Conservation (phyloP, 2,797 vertebrate genomes). For the Spheniscus humboldti region DNA sequence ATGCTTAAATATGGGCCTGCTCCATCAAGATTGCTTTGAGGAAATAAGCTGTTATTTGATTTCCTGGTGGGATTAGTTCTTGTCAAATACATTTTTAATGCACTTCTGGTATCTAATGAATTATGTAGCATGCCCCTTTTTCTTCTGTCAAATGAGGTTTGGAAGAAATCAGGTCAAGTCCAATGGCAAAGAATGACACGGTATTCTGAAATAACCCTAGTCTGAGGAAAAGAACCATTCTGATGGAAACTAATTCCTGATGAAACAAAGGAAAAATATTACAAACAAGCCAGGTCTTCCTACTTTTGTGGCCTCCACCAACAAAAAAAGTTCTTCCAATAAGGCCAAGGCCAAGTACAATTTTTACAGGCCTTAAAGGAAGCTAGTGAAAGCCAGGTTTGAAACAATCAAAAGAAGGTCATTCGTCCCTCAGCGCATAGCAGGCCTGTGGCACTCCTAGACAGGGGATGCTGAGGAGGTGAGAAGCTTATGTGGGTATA, state of each 20-base stretch:
- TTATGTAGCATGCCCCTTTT: conserved; percentile 33
- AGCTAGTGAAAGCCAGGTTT: background rate
- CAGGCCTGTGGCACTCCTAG: background rate
- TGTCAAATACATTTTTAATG: conserved; percentile 62
- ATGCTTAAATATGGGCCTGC: background rate
- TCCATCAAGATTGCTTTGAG: background rate
- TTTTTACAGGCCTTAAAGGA: background rate
- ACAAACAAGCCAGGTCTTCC: background rate
- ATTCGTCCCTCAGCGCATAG: background rate
- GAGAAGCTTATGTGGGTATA: background rate
- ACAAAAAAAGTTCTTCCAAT: background rate
- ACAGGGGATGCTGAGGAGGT: background rate
- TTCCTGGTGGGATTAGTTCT: conserved; percentile 38
- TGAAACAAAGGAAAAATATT: background rate
- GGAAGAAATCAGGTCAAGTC: conserved; percentile 53
- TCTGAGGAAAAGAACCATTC: background rate
- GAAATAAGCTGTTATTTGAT: conserved; percentile 48
- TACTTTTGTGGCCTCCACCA: background rate
- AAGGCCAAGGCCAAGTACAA: background rate
- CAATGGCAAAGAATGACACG: background rate
- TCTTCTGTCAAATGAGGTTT: conserved; percentile 25
- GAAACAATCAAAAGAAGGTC: background rate
- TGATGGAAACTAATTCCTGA: background rate
- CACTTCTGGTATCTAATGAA: conserved; percentile 44
- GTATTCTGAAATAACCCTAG: conserved; percentile 19